Evolutionary conservation across 2,888 invertebrate genomes (phyloP), one percentile per base, ranked within the genome.

Genomic region (Agrotis clavis): DNA sequence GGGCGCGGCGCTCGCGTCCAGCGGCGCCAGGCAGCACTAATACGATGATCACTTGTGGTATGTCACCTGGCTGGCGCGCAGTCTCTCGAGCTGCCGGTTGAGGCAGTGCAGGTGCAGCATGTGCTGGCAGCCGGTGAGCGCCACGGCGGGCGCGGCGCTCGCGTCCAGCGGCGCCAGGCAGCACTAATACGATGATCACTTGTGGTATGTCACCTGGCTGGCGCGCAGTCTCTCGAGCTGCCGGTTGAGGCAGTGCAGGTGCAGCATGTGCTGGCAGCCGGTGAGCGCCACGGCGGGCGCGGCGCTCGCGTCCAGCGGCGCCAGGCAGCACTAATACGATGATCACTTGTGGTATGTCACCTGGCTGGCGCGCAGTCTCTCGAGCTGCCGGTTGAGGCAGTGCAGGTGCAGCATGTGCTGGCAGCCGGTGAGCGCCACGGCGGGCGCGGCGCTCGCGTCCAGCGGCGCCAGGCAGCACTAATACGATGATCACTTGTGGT

Each of bases 351-450:
- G 35, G 56, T 30, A 18, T 18, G 56, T 7, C 56, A 73, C 68
- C 71, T 54, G 74, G 35, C 74, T 74, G 21, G 74, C 75, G 6
- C 71, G 66, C 60, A 98, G 97, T 96, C 98, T 97, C 60, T 97
- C 97, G 30, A 78, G 77, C 67, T 75, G 77, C 7, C 56, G 47
- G 88, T 97, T 97, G 53, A 98, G 96, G 90, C 98, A 99, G 86
- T 97, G 97, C 86, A 98, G 96, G 93, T 98, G 98, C 92, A 98
- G 97, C 92, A 98, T 97, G 94, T 99, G 99, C 79, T 97, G 97
- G 92, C 98, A 99, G 67, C 97, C 81, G 96, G 97, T 91, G 98
- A 98, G 77, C 97, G 97, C 83, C 5, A 67, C 75, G 25, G 35
- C 73, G 21, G 69, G 62, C 47, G 60, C 75, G 56, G 64, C 69